Percentiles rank a stretch among this genome's conserved stretches.
phyloP scores from a whole-genome alignment of 2,113 vertebrate species.

The Todiramphus saurophagus region DNA sequence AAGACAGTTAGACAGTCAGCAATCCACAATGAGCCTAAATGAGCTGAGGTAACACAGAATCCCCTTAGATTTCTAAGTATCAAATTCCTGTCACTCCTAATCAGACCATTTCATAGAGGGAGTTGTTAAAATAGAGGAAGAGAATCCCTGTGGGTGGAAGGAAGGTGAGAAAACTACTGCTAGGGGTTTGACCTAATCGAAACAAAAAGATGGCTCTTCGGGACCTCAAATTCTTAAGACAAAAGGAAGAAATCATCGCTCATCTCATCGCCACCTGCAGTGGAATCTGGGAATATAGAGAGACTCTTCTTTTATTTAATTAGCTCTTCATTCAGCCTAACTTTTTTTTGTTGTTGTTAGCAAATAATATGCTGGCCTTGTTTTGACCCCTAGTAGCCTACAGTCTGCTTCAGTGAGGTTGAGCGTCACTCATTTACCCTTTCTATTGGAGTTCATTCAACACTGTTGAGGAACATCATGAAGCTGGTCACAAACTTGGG shows the following conservation, averaged over 20 bases:
- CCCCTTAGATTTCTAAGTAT: neutral
- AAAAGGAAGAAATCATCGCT: neutral
- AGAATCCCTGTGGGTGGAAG: neutral
- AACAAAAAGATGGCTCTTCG: neutral
- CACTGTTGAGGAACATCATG: neutral
- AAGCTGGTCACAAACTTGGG: neutral
- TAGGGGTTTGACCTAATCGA: neutral
- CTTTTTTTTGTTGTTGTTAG: neutral
- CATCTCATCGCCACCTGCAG: neutral
- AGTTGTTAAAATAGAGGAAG: neutral
- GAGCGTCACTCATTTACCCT: neutral
- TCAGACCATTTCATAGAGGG: neutral
- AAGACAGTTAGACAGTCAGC: slow-evolving; percentile 80
- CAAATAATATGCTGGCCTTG: neutral
- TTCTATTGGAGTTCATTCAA: slow-evolving; percentile 5
- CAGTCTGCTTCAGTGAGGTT: neutral
- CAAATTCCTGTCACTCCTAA: neutral
- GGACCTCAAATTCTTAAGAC: neutral
- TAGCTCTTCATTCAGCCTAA: neutral
- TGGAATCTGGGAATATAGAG: neutral
- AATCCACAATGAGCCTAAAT: slow-evolving; percentile 65
- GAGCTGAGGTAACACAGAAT: slow-evolving; percentile 10
- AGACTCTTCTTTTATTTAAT: neutral
- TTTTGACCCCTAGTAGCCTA: neutral
- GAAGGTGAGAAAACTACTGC: neutral